These are phyloP conservation scores for Drosophila macrospina DNA, from an alignment of 2,888 invertebrate genomes.

Conservation along the genomic window DNA sequence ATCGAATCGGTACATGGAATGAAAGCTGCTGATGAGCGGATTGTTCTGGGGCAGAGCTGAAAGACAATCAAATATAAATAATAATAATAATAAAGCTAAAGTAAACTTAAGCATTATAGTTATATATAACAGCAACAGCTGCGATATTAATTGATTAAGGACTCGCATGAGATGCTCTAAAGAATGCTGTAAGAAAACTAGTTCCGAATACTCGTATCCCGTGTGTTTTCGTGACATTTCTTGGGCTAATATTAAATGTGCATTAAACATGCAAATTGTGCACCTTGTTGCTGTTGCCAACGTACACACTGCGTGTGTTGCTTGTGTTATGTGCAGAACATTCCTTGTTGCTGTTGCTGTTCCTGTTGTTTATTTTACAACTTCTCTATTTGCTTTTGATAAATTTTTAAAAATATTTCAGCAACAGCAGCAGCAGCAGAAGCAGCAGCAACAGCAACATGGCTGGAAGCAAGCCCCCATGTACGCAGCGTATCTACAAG, in stretches of 20 bases:
- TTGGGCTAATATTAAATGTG: slow-evolving; percentile 72
- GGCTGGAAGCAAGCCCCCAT: slow-evolving; percentile 30
- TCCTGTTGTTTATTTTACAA: slow-evolving; percentile 60
- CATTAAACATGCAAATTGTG: slow-evolving; percentile 77
- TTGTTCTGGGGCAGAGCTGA: slow-evolving; percentile 83
- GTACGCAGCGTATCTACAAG: slow-evolving; percentile 76
- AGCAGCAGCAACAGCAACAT: slow-evolving; percentile 50
- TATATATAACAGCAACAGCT: no score
- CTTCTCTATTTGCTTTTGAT: slow-evolving; percentile 79
- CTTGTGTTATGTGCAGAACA: slow-evolving; percentile 14
- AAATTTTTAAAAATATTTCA: slow-evolving; percentile 82
- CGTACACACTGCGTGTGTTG: slow-evolving; percentile 38
- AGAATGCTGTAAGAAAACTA: slow-evolving; percentile 7
- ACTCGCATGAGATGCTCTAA: not conserved
- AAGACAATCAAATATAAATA: not conserved
- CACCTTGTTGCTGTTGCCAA: slow-evolving; percentile 42
- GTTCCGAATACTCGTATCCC: slow-evolving; percentile 1
- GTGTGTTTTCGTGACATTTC: slow-evolving; percentile 48
- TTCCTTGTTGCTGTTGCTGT: slow-evolving; percentile 20
- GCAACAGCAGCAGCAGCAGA: slow-evolving; percentile 24
- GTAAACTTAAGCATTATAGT: no score
- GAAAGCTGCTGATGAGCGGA: slow-evolving; percentile 83
- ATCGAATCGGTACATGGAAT: slow-evolving; percentile 79
- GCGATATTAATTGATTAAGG: slow-evolving; percentile 1
- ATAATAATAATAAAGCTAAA: not conserved